phyloP scores from a whole-genome alignment of 92 coral and sea anemone genomes.

The Zoanthus solanderi region DNA sequence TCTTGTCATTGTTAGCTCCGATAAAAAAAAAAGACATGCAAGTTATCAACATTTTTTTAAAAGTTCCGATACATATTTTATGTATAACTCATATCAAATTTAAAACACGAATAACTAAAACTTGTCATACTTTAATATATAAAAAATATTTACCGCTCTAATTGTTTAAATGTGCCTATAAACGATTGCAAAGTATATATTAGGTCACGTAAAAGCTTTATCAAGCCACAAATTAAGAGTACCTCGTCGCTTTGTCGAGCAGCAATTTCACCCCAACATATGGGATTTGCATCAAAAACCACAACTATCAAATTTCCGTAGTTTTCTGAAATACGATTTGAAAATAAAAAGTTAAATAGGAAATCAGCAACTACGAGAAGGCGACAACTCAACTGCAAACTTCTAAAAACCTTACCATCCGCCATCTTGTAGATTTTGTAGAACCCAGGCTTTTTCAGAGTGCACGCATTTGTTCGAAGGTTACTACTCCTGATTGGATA shows the following conservation, averaged over 20 bases:
- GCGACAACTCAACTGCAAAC: background rate
- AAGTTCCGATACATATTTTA: too few species aligned
- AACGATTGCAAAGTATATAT: too few species aligned
- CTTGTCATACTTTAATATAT: too few species aligned
- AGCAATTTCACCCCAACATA: slow-evolving; percentile 90
- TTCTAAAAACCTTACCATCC: slow-evolving; percentile 66
- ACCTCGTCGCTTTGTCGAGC: slow-evolving; percentile 63
- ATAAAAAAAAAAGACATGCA: background rate
- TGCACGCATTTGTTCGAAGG: background rate
- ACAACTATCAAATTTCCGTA: slow-evolving; percentile 78
- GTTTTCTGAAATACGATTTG: slow-evolving; percentile 62
- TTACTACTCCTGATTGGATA: slow-evolving; percentile 32
- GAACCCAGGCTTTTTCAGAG: slow-evolving; percentile 29
- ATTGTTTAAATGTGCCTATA: too few species aligned
- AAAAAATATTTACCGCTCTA: too few species aligned
- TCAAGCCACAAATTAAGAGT: background rate
- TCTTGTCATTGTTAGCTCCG: slow-evolving; percentile 78
- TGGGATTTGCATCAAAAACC: slow-evolving; percentile 90
- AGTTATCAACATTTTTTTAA: background rate
- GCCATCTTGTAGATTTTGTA: slow-evolving; percentile 77
- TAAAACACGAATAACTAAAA: too few species aligned
- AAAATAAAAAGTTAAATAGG: background rate
- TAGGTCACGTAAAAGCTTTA: too few species aligned
- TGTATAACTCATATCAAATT: too few species aligned
- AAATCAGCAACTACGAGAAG: background rate